Percentiles rank a stretch among this genome's conserved stretches.
Conservation (phyloP, 92 coral and sea anemone species). For the Zoanthus solanderi region DNA sequence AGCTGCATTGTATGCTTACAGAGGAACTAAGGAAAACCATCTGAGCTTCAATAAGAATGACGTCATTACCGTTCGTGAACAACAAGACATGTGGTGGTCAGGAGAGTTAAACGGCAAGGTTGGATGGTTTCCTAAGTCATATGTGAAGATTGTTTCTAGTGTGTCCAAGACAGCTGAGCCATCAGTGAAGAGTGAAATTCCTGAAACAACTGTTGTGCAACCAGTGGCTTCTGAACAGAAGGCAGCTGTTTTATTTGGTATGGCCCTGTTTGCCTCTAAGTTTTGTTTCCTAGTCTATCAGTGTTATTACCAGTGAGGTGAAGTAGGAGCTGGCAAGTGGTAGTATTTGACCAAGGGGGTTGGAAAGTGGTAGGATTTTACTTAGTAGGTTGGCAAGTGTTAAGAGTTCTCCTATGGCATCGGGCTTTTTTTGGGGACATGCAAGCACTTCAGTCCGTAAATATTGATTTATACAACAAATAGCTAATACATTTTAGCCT, state of each 20-base stretch:
- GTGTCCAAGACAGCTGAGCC: constrained; percentile 55
- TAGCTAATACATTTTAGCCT: too few relatives aligned
- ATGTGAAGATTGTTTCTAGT: constrained; percentile 71
- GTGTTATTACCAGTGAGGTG: background rate
- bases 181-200: background rate
- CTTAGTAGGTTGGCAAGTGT: too few relatives aligned
- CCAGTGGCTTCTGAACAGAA: constrained; percentile 43
- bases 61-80: constrained; percentile 80
- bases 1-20: constrained; percentile 85
- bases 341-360: too few relatives aligned
- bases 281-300: background rate
- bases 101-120: constrained; percentile 93
- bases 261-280: background rate
- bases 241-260: constrained; percentile 60
- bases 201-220: background rate
- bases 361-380: too few relatives aligned
- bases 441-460: too few relatives aligned
- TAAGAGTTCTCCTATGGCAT: too few relatives aligned
- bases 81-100: constrained; percentile 97
- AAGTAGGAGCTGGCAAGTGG: too few relatives aligned
- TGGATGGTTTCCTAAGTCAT: constrained; percentile 89
- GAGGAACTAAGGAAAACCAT: constrained; percentile 87
- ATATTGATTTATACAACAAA: too few relatives aligned
- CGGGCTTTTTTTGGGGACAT: too few relatives aligned
- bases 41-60: constrained; percentile 92